phyloP scores from a whole-genome alignment of 2,113 vertebrate genomes.

The Epinephelus fuscoguttatus region DNA sequence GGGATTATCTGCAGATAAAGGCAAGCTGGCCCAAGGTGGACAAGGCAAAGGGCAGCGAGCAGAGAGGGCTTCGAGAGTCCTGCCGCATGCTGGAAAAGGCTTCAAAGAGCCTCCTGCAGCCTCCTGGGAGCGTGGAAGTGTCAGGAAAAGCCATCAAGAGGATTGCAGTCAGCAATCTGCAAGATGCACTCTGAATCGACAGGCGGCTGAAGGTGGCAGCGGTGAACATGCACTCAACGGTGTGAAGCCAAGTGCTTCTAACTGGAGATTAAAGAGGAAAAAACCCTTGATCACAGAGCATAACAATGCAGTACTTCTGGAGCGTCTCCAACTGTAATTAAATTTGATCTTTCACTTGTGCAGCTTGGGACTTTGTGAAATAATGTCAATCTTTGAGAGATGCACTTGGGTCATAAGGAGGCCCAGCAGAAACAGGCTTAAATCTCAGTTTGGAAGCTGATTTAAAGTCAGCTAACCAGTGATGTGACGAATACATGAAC shows the following conservation, averaged over 20 bases:
- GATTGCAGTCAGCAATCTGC: slow-evolving; percentile 74
- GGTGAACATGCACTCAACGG: slow-evolving; percentile 8
- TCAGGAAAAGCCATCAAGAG: slow-evolving; percentile 63
- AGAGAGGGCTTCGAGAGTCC: slow-evolving; percentile 71
- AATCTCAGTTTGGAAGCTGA: neutral
- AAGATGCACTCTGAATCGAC: slow-evolving; percentile 61
- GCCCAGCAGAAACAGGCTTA: neutral
- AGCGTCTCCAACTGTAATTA: slow-evolving; percentile 42
- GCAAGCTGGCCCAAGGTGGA: slow-evolving; percentile 53
- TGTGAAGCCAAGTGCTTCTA: slow-evolving; percentile 33
- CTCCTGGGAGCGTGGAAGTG: slow-evolving; percentile 9
- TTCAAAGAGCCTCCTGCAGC: slow-evolving; percentile 63
- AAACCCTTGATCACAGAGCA: slow-evolving; percentile 36
- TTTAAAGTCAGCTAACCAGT: neutral
- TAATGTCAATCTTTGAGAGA: slow-evolving; percentile 11
- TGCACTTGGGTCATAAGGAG: neutral
- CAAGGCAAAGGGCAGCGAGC: slow-evolving; percentile 65
- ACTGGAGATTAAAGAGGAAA: slow-evolving; percentile 54
- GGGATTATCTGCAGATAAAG: slow-evolving; percentile 75
- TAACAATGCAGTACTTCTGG: slow-evolving; percentile 21
- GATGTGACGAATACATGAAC: neutral
- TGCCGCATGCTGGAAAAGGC: slow-evolving; percentile 77
- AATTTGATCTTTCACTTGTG: slow-evolving; percentile 3
- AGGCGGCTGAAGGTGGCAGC: slow-evolving; percentile 19
- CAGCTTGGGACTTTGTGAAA: neutral